Base-by-base conservation (phyloP, 1,140 invertebrate genomes). In the Zaprionus tsacasi region DNA sequence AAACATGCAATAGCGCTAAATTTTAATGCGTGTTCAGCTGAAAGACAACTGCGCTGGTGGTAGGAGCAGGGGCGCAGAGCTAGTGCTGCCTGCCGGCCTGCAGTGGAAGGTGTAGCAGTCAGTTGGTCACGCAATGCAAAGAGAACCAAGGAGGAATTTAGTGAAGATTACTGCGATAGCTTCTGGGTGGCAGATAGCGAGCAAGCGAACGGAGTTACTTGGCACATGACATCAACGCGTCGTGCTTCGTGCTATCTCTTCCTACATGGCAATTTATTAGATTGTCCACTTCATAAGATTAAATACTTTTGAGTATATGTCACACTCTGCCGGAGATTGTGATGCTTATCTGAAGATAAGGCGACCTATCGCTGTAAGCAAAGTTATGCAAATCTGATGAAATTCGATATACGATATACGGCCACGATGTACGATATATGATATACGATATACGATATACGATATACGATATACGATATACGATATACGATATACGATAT, bases 1-100 rank as follows among this genome's bases (percentile, higher is more conserved):
- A 78, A 77, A 75, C 82, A 87, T 88, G 83, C 83, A 77, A 87
- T 74, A 81, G 83, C 83, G 78, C 88, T 87, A 88, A 88, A 87
- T 81, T 87, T 87, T 87, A 60, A 88, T 88, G 83, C 83, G 83
- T 87, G 83, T 74, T 73, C 27, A 36, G 54, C 72, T 33, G 52
- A 55, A 61, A 63, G 21, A 61, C 67, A 78, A 63, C 50, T 79
- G 66, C 54, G 59, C 12, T 57, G 45, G 21, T 43, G 25, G 70
- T 33, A 43, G 57, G 43, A 27, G 76, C 33, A 11, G 50, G 17
- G 61, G 21, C 17, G 54, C 30, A 36, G 50, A n/a, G 38, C n/a
- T 45, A 3, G 3, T 30, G 27, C 27, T 30, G 27, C 27, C 27
- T 30, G 27, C 27, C 27, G 1, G 27, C 2, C 38, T 82, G 82